Evolutionary conservation across 2,888 invertebrate species (phyloP), one percentile per base, ranked within the genome.

Genomic region (Cecidostiba fungosa): DNA sequence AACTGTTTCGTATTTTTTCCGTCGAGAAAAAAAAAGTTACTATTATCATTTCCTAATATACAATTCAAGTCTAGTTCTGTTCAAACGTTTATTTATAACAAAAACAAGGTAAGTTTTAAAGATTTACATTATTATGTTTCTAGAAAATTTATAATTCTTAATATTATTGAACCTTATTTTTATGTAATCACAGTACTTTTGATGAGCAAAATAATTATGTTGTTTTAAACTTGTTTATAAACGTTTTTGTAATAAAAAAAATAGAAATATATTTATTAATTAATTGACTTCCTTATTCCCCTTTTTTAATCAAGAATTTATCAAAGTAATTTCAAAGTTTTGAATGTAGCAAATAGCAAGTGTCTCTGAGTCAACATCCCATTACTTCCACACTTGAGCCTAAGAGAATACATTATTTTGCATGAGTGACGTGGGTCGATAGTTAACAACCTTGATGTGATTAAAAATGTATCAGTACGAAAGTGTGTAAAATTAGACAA

Each of bases 321-420:
- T 10, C 26, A 43, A 8, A 43, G 12, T 62, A 16, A 66, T 66
- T 66, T 66, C 3, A 66, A 29, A 23, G 12, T 66, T 66, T 14
- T 29, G 2, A 66, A 26, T 66, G 26, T 29, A 14, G 29, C 12
- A 66, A 26, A 14, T 29, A 14, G 29, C 12, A 66, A 26, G 29
- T 66, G 12, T 66, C 3, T 66, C 72, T 72, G n/a, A 43, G 70
- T 43, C n/a, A 72, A 72, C 23, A 72, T 72, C 43, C 23, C n/a
- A n/a, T 70, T 19, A 70, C 32, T 36, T 39, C 36, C 29, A 70
- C 70, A 70, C 66, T 66, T 66, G 66, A 29, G 66, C 66, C n/a
- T 23, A 66, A 29, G 29, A 66, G 66, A 66, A 66, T 66, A 66
- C 29, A 26, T 26, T 29, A 66, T 26, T 66, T 54, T 14, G 26